These are phyloP conservation scores for Lycophotia porphyrea DNA, from an alignment of 2,888 invertebrate genomes.

Conservation along the genomic window DNA sequence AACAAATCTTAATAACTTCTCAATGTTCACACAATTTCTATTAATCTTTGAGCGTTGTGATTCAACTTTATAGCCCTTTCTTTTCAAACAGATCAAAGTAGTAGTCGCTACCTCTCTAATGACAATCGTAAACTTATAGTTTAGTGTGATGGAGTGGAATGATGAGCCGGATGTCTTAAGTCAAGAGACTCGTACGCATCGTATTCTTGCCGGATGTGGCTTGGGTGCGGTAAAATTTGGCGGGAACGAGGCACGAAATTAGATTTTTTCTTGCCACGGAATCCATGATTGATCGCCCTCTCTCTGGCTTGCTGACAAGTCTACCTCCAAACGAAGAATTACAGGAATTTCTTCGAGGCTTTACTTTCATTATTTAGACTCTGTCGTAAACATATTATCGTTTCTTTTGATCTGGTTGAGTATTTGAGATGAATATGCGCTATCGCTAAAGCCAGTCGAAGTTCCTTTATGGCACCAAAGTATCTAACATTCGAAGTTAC, in stretches of 20 bases:
- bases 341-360: conserved; percentile 68
- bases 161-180: conserved; percentile 80
- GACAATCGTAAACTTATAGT: conserved; percentile 76
- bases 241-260: conserved; percentile 79
- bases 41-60: conserved; percentile 35
- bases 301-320: conserved; percentile 69
- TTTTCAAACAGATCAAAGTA: conserved; percentile 77
- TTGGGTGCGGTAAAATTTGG: conserved; percentile 75
- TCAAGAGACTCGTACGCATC: conserved; percentile 75
- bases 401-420: conserved; percentile 66
- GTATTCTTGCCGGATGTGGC: conserved; percentile 78
- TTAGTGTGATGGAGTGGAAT: conserved; percentile 74
- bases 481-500: conserved; percentile 15
- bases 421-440: conserved; percentile 40
- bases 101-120: conserved; percentile 69
- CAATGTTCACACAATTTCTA: conserved; percentile 27
- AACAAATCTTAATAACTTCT: not conserved
- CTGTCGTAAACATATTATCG: conserved; percentile 32
- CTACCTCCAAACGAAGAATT: conserved; percentile 63
- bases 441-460: conserved; percentile 21
- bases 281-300: conserved; percentile 77
- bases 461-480: conserved; percentile 26
- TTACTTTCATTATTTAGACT: conserved; percentile 61
- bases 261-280: conserved; percentile 75
- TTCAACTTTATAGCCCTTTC: conserved; percentile 58